Evolutionary conservation across 2,888 invertebrate species (phyloP), one percentile per base, ranked within the genome.

Genomic region (Dynastes maya): DNA sequence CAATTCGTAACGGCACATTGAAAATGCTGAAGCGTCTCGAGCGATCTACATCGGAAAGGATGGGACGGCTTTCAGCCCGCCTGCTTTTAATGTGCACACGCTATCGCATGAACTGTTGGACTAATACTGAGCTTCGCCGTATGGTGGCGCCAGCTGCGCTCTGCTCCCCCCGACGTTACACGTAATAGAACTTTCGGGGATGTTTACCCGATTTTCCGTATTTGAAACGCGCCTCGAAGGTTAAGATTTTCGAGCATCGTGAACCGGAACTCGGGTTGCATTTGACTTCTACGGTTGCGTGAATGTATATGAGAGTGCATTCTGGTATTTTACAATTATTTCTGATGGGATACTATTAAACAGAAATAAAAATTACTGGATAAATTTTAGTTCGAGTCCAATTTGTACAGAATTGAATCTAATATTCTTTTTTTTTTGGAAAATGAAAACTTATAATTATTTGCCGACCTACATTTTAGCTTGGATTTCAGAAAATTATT

Each of bases 181-280:
- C 67, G 67, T 29, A 49, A 49, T 67, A 67, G 67, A 67, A 63
- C 68, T 71, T 77, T 90, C 88, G 89, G 90, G 90, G 90, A 90
- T 90, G 90, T 90, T 90, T 81, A 80, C 80, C 81, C 80, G 80
- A 58, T 72, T 77, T 79, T 65, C 65, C 88, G 87, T 87, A 87
- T 72, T n/a, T 16, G 72, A 72, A 58, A 68, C 27, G 16, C 72
- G 40, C 58, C 58, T 53, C 40, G 22, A 40, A 72, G 72, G 72
- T 61, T 72, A 72, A 72, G 40, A 72, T 58, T 58, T 58, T 58
- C 58, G 37, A 53, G 9, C 9, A 37, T 9, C 37, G 16, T 29
- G 40, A 22, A 29, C 11, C 40, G 72, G 37, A 72, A 58, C 58
- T 58, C 37, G 11, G 49, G 51, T 11, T 29, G 68, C 27, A 51